phyloP scores from a whole-genome alignment of 2,113 vertebrate species.

The Mus spicilegus region DNA sequence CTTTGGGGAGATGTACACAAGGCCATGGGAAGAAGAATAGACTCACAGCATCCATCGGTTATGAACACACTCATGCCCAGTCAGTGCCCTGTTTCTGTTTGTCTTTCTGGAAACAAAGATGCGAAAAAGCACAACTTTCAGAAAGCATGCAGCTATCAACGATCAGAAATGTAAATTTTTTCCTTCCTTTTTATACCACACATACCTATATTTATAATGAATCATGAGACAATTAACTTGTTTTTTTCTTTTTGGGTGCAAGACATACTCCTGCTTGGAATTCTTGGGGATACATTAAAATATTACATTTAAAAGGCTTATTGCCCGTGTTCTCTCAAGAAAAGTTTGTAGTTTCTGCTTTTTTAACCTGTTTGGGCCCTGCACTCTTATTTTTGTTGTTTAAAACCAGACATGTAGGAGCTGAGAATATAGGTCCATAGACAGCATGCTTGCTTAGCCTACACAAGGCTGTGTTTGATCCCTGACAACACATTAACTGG shows the following conservation, averaged over 20 bases:
- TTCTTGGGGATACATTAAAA: background rate
- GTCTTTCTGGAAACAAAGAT: background rate
- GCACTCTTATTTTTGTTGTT: background rate
- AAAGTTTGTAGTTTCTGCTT: background rate
- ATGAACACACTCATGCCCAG: background rate
- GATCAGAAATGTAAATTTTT: background rate
- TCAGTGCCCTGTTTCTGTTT: background rate
- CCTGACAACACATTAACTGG: background rate
- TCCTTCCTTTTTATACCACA: conserved; percentile 27
- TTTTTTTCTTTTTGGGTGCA: conserved; percentile 59
- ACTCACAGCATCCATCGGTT: background rate
- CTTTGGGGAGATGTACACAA: background rate
- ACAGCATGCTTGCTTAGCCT: background rate
- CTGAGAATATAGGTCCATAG: background rate
- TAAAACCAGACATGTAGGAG: background rate
- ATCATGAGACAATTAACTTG: conserved; percentile 51
- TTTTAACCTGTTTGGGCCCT: too few relatives aligned
- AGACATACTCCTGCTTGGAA: conserved; percentile 52
- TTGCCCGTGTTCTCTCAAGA: background rate
- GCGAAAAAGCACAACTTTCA: background rate
- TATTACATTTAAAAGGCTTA: background rate
- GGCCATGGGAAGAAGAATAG: background rate
- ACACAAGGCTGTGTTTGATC: background rate
- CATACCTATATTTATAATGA: conserved; percentile 1
- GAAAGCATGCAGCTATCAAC: background rate